Percentiles rank a stretch among this genome's conserved stretches.
Conservation (phyloP, 1,140 invertebrate genomes). For the Aradophagus sp. region DNA sequence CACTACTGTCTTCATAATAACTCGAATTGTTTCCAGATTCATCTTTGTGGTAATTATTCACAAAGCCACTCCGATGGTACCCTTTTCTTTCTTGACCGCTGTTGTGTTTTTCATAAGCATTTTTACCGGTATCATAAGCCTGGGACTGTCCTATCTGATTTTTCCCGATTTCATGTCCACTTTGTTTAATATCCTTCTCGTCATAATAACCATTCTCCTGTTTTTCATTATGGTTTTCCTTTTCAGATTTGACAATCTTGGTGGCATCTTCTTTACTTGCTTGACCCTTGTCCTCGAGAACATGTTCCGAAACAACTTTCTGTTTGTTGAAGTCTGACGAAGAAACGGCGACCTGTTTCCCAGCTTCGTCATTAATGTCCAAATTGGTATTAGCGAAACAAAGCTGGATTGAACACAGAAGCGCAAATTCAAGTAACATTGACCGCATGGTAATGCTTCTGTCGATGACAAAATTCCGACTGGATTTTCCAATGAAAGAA, state of each 20-base stretch:
- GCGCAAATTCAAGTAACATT: constrained; percentile 1
- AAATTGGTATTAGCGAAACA: constrained; percentile 1
- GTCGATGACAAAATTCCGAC: constrained; percentile 13
- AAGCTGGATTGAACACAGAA: constrained; percentile 18
- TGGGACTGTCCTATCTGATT: constrained; percentile 42
- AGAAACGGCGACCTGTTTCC: constrained; percentile 12
- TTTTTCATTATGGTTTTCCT: constrained; percentile 33
- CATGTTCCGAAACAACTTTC: constrained; percentile 25
- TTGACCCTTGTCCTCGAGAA: constrained; percentile 37
- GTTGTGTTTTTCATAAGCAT: constrained; percentile 35
- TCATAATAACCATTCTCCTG: constrained; percentile 49
- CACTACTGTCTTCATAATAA: constrained; percentile 79
- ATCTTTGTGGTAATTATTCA: constrained; percentile 80
- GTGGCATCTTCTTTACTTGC: constrained; percentile 28
- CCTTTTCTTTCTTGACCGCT: constrained; percentile 76
- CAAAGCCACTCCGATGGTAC: constrained; percentile 79
- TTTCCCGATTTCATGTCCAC: constrained; percentile 50
- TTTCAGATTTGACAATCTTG: constrained; percentile 32
- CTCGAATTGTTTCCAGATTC: constrained; percentile 80
- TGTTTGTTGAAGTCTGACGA: constrained; percentile 24
- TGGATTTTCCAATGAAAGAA: constrained; percentile 4
- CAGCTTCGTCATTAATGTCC: constrained; percentile 1
- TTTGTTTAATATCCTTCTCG: constrained; percentile 39
- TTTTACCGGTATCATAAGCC: constrained; percentile 48
- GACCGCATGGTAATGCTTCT: constrained; percentile 22